Percentiles rank a stretch among this genome's conserved stretches.
phyloP scores from a whole-genome alignment of 2,113 vertebrate genomes.

The Jaculus jaculus region DNA sequence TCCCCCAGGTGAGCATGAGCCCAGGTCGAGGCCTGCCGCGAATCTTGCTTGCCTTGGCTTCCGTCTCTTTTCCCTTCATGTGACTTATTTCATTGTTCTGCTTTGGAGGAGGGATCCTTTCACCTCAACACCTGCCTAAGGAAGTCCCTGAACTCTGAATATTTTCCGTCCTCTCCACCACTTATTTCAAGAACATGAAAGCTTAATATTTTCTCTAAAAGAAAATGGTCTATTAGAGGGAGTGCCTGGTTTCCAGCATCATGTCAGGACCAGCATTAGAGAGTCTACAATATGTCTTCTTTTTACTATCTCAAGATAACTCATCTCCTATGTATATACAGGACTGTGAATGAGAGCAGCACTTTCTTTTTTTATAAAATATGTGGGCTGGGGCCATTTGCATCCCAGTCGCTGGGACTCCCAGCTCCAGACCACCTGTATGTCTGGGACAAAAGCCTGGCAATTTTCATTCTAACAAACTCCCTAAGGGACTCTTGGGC shows the following conservation, averaged over 20 bases:
- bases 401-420: background rate
- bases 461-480: background rate
- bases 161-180: background rate
- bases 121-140: background rate
- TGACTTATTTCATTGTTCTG: background rate
- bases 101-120: fast-evolving
- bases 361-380: background rate
- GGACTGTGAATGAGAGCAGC: background rate
- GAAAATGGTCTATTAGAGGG: background rate
- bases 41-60: fast-evolving
- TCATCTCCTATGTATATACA: background rate
- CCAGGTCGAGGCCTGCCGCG: too few species aligned
- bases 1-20: too few species aligned
- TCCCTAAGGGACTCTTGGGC: background rate
- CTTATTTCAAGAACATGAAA: background rate
- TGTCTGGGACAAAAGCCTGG: background rate
- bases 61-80: background rate
- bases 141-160: background rate
- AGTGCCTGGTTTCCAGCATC: background rate
- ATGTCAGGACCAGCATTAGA: background rate
- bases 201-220: background rate
- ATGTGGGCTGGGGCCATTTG: background rate
- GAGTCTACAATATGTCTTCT: background rate
- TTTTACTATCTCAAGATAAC: background rate
- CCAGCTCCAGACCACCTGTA: background rate